Conservation (phyloP, 2,888 invertebrate genomes). For the Drosophila mercatorum region DNA sequence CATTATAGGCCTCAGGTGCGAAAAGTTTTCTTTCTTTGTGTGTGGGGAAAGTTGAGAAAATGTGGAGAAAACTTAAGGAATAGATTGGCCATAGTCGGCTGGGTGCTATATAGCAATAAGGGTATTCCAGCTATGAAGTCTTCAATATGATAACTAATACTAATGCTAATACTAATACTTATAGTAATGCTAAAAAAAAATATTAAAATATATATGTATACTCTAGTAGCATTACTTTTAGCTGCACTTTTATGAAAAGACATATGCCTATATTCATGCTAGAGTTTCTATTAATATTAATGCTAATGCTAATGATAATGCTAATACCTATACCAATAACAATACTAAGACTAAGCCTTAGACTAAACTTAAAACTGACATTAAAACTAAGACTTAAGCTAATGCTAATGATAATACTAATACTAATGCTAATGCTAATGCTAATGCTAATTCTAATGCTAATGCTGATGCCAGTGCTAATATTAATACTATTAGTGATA, state of each 20-base stretch:
- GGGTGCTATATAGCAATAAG: no score
- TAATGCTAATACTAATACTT: not conserved
- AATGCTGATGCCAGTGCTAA: no score
- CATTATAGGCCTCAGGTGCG: conserved; percentile 24
- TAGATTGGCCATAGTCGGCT: no score
- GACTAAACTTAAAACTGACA: no score
- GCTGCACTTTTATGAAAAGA: not conserved
- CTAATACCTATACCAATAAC: not conserved
- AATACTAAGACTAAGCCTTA: no score
- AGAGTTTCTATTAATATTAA: not conserved
- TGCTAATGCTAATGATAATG: not conserved
- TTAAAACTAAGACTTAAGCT: no score
- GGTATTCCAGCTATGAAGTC: no score
- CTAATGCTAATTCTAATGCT: no score
- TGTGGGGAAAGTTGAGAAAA: not conserved
- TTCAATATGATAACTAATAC: not conserved
- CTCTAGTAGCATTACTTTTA: not conserved
- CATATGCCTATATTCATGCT: not conserved
- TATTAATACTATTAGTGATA: no score
- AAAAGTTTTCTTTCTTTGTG: conserved; percentile 8
- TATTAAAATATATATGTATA: not conserved
- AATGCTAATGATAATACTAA: not conserved
- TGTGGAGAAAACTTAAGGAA: not conserved
- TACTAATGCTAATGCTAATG: not conserved
- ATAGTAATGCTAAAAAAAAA: not conserved